Evolutionary conservation across 2,888 invertebrate genomes (phyloP).

Genomic region (Pollenia griseotomentosa): DNA sequence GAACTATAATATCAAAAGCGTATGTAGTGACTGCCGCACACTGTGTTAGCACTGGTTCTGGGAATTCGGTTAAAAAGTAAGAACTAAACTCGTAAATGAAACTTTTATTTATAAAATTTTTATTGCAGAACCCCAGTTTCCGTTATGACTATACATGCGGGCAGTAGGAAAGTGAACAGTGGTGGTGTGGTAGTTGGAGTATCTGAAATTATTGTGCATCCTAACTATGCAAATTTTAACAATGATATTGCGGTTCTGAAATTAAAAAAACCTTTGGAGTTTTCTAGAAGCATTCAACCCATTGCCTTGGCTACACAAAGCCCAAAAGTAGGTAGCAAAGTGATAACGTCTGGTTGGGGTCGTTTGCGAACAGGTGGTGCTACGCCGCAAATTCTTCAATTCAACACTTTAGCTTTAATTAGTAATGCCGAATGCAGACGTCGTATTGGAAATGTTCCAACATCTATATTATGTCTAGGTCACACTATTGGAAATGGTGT

Average conservation of each 20-base stretch:
- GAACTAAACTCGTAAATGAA: neutral
- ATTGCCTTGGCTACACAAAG: conserved; percentile 77
- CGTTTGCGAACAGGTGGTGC: conserved; percentile 76
- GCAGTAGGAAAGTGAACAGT: conserved; percentile 75
- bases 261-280: conserved; percentile 73
- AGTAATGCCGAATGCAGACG: conserved; percentile 75
- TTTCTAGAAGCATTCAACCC: conserved; percentile 74
- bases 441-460: conserved; percentile 73
- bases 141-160: conserved; percentile 77
- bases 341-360: conserved; percentile 82
- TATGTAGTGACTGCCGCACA: conserved; percentile 82
- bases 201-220: conserved; percentile 76
- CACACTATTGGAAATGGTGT: conserved; percentile 77
- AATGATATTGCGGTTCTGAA: conserved; percentile 81
- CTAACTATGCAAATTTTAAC: conserved; percentile 73
- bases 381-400: conserved; percentile 77
- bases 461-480: conserved; percentile 79
- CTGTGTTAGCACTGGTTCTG: conserved; percentile 76
- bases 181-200: conserved; percentile 77
- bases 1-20: conserved; percentile 78
- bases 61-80: conserved; percentile 36
- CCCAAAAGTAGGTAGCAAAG: conserved; percentile 74
- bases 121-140: conserved; percentile 75
- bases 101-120: neutral
- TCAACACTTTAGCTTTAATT: conserved; percentile 75